Evolutionary conservation across 2,797 vertebrate genomes (phyloP), one percentile per base, ranked within the genome.

Genomic region (Sphaeramia orbicularis): DNA sequence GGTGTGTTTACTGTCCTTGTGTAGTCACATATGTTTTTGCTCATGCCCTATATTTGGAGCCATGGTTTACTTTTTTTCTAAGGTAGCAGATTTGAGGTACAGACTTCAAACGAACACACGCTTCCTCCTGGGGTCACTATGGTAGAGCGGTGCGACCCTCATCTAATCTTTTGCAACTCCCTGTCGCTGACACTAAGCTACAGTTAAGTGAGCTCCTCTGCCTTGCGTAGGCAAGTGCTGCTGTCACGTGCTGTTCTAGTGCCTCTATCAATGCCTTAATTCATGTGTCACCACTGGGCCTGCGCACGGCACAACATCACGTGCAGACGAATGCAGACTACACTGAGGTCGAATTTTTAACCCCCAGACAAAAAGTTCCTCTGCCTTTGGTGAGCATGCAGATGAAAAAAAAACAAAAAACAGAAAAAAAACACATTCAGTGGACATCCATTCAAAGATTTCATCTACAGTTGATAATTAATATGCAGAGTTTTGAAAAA

Each of bases 261-360:
- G 91, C 92, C 92, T 92, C 91, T 81, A 84, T 89, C 80, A 81
- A 92, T 93, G 92, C 93, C 92, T 94, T 95, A 93, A 93, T 78
- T 88, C 84, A 80, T 78, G 84, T 73, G 68, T 84, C 78, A 83
- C 75, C 73, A 62, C 77, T 56, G 77, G 63, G 81, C 81, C 84
- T 75, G 84, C 40, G 70, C 67, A 27, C 36, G 61, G 75, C 9
- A 51, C 72, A 38, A 52, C 72, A 59, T 80, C 69, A 81, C 67
- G 57, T 74, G 81, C 74, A 55, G 74, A 64, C 16, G 37, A 53
- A 66, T 32, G 65, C 57, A 60, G 73, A 80, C 56, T 53, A 35
- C 38, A 15, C 44, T 9, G 41, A 76, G 72, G 68, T 50, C 7
- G 4, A 47, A 63, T 62, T 77, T 77, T 66, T 16, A 62, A 49